Base-by-base conservation (phyloP, 1,140 invertebrate genomes). In the Ridgeia piscesae region DNA sequence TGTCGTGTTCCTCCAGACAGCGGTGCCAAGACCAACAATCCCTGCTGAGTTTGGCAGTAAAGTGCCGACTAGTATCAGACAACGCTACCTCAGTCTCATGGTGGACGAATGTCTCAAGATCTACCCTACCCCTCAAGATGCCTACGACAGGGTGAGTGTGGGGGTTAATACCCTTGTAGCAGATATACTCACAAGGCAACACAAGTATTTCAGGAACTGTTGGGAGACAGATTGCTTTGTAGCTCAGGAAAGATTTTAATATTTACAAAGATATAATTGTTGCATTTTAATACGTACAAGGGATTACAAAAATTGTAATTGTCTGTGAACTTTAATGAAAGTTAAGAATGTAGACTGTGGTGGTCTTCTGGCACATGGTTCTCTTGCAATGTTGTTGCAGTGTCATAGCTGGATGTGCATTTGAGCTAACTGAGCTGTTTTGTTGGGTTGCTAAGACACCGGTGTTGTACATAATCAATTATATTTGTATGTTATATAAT, bases 21-120 rank as follows among this genome's bases (percentile, higher is more conserved):
- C 35, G 4, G 33, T 33, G n/a, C 34, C 34, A 6, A 35, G 91
- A 93, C 96, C 97, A 0, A 94, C 96, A 35, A 96, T 98, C 88
- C 97, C 98, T 95, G 96, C 97, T 42, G 96, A 96, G 34, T 95
- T 94, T 91, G 96, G 97, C 31, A 97, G 97, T 31, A 98, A 98
- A 96, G 98, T 99, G 92, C 97, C 98, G 8, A 97, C 97, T 58
- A 98, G 98, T 94, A 97, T 98, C 91, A 97, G 98, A 92, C 98
- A 98, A 94, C 97, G 97, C 94, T 98, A 98, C 96, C 97, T 99
- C 90, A 98, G 98, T 94, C 96, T 97, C 94, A 97, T 99, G 96
- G 98, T 98, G 91, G 98, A 98, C 95, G 97, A 99, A 95, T 98
- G 97, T 95, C 96, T 98, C 14, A 97, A 98, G 95, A 97, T 98